Evolutionary conservation across 2,888 invertebrate species (phyloP).

Genomic region (Diarsia mendica): DNA sequence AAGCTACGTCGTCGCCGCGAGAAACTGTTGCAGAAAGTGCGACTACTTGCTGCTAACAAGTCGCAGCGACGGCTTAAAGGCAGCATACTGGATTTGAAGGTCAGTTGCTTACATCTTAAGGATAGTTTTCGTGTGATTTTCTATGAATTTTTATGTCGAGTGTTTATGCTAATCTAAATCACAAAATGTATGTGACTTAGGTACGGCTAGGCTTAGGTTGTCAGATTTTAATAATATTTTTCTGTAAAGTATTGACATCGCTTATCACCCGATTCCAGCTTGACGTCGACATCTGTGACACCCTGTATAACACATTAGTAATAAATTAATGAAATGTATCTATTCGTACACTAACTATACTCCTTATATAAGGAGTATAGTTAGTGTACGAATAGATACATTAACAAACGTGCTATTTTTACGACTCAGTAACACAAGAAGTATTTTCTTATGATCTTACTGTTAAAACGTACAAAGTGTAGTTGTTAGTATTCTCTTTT

Average conservation of each 20-base stretch:
- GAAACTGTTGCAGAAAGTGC: constrained; percentile 83
- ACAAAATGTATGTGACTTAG: neutral
- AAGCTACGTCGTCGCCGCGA: constrained; percentile 93
- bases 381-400: too few species aligned
- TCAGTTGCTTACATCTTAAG: constrained; percentile 46
- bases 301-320: neutral
- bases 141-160: neutral
- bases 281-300: too few species aligned
- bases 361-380: too few species aligned
- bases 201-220: neutral
- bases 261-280: too few species aligned
- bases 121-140: neutral
- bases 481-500: neutral
- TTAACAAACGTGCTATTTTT: neutral
- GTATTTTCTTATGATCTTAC: neutral
- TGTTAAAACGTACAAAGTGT: neutral
- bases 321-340: neutral
- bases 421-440: neutral
- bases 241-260: too few species aligned
- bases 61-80: constrained; percentile 69
- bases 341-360: neutral
- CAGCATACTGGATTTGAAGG: constrained; percentile 83
- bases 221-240: too few species aligned
- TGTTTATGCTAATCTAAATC: neutral
- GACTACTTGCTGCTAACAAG: constrained; percentile 73